phyloP scores from a whole-genome alignment of 1,140 invertebrate species.

The Saccostrea glomerata region DNA sequence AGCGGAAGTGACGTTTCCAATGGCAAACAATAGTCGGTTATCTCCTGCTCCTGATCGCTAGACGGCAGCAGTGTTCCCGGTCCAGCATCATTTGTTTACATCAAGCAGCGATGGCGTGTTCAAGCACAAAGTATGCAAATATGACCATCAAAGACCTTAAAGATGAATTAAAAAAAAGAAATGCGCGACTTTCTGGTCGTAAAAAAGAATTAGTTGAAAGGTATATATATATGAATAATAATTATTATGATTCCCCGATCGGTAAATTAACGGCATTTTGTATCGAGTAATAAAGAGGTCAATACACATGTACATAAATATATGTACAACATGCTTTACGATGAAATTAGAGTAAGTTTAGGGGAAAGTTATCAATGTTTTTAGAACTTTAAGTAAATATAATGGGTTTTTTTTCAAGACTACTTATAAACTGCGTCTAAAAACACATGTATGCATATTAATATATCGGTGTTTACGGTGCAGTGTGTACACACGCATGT shows the following conservation, averaged over 20 bases:
- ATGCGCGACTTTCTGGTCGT: constrained; percentile 46
- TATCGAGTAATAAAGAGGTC: background rate
- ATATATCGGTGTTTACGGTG: background rate
- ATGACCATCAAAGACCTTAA: constrained; percentile 22
- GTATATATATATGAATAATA: constrained; percentile 12
- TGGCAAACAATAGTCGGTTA: constrained; percentile 1
- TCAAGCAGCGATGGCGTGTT: background rate
- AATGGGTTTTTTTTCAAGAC: background rate
- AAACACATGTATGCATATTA: background rate
- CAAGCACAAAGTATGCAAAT: background rate
- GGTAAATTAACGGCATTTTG: background rate
- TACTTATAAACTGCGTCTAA: constrained; percentile 2
- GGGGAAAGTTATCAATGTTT: background rate
- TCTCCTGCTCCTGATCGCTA: background rate
- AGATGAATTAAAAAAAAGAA: constrained; percentile 48
- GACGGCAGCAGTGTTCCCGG: background rate
- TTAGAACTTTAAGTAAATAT: background rate
- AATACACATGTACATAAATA: background rate
- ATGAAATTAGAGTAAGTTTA: background rate
- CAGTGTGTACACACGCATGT: background rate
- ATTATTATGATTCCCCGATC: background rate
- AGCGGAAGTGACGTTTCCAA: no score
- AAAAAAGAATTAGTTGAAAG: constrained; percentile 53
- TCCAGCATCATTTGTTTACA: constrained; percentile 1
- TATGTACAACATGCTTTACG: background rate